These are phyloP conservation scores for Agriopis aurantiaria DNA, from an alignment of 2,888 invertebrate genomes.

Conservation along the genomic window DNA sequence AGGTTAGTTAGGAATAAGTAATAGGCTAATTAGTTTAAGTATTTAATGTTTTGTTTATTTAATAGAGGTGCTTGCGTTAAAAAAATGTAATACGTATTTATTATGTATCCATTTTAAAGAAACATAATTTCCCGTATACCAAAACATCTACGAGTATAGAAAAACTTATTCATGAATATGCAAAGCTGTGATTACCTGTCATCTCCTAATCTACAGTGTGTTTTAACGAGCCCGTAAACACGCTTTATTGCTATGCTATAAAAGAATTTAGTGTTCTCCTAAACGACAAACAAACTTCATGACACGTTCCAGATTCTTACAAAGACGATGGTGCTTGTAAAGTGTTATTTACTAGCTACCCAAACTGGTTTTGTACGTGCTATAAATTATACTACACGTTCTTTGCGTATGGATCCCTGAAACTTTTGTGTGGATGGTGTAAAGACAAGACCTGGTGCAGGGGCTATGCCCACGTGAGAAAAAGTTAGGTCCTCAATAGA, in stretches of 20 bases:
- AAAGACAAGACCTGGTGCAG: no score
- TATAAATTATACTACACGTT: no score
- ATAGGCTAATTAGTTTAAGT: not conserved
- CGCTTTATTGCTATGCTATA: slow-evolving; percentile 61
- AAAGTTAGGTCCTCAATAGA: no score
- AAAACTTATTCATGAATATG: slow-evolving; percentile 47
- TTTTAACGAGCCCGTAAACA: slow-evolving; percentile 66
- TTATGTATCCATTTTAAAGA: not conserved
- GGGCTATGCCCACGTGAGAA: no score
- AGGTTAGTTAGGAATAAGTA: no score
- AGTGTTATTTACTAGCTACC: not conserved
- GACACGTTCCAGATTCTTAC: slow-evolving; percentile 17
- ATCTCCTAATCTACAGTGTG: slow-evolving; percentile 58
- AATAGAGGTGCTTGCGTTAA: no score
- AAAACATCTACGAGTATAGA: slow-evolving; percentile 2
- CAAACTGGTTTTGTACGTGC: no score
- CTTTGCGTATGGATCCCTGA: no score
- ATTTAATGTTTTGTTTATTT: not conserved
- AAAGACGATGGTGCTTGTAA: slow-evolving; percentile 5
- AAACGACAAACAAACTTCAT: slow-evolving; percentile 59
- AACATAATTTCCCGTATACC: slow-evolving; percentile 5
- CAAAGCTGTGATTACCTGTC: slow-evolving; percentile 57
- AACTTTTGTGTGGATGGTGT: no score
- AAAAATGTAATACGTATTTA: not conserved
- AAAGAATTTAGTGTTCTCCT: slow-evolving; percentile 62